Percentiles rank a stretch among this genome's conserved stretches.
Evolutionary conservation across 2,888 invertebrate genomes (phyloP).

Genomic region (Ceriagrion tenellum): DNA sequence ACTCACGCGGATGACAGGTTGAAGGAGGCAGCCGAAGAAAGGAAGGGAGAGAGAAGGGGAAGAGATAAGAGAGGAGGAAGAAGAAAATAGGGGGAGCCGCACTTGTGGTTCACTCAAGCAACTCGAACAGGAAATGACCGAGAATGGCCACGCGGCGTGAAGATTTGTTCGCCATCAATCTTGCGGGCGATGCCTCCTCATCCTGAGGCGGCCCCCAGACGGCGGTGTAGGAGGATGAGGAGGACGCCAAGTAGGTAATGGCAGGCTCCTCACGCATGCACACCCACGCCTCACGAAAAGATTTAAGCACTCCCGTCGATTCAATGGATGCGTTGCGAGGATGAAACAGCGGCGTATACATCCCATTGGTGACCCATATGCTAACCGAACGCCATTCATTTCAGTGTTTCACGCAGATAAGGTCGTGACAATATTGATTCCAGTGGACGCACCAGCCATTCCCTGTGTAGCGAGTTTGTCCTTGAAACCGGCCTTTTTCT

Average conservation of each 20-base stretch:
- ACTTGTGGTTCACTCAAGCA: conserved; percentile 54
- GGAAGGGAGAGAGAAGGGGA: background rate
- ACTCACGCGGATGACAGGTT: conserved; percentile 37
- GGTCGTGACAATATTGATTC: background rate
- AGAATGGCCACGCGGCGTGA: conserved; percentile 65
- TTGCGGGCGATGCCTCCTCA: conserved; percentile 50
- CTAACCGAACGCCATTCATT: background rate
- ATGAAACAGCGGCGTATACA: background rate
- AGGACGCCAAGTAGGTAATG: background rate
- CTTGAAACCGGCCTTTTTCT: too few relatives aligned
- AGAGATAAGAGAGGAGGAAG: background rate
- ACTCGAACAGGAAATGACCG: conserved; percentile 66
- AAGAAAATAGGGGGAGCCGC: background rate
- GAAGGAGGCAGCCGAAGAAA: background rate
- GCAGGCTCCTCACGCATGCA: background rate
- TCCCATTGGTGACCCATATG: background rate
- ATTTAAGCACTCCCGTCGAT: background rate
- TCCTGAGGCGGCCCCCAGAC: background rate
- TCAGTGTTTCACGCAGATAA: background rate
- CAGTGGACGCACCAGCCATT: too few relatives aligned
- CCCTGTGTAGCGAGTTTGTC: too few relatives aligned
- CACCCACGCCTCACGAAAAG: conserved; percentile 11
- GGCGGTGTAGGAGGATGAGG: background rate
- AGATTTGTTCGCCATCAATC: conserved; percentile 66
- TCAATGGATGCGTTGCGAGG: background rate